A percentile compares a stretch with the other conserved stretches of the same genome.
phyloP scores from a whole-genome alignment of 2,888 invertebrate species.

The Pyrocoelia pectoralis region DNA sequence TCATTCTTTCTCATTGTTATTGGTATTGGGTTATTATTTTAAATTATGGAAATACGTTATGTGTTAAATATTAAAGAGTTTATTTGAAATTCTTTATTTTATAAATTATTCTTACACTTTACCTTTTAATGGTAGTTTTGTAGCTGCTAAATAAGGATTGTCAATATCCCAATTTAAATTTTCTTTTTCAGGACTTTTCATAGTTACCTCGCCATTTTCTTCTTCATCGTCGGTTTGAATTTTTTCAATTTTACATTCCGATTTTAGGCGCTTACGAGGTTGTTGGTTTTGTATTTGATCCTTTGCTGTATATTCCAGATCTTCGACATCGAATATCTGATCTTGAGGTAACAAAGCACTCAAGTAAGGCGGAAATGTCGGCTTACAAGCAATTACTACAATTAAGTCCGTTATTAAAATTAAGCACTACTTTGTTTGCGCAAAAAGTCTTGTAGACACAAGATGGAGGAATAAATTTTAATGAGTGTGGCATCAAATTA shows the following conservation, averaged over 20 bases:
- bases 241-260: slow-evolving; percentile 48
- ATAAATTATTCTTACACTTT: not conserved
- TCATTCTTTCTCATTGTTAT: not conserved
- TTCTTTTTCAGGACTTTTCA: slow-evolving; percentile 59
- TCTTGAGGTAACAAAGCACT: slow-evolving; percentile 90
- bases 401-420: slow-evolving; percentile 25
- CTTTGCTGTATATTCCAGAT: slow-evolving; percentile 76
- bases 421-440: too few species aligned
- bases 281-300: slow-evolving; percentile 52
- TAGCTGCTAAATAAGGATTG: slow-evolving; percentile 73
- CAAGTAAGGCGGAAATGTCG: slow-evolving; percentile 81
- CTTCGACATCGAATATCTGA: slow-evolving; percentile 93
- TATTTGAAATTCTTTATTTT: not conserved
- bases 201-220: slow-evolving; percentile 44
- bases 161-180: slow-evolving; percentile 68
- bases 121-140: slow-evolving; percentile 55
- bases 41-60: not conserved
- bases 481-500: too few species aligned
- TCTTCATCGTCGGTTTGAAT: slow-evolving; percentile 56
- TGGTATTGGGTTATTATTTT: slow-evolving; percentile 4
- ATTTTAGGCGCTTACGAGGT: slow-evolving; percentile 50
- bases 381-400: slow-evolving; percentile 88
- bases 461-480: too few species aligned
- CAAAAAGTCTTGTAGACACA: too few species aligned
- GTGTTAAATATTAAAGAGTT: slow-evolving; percentile 2